Evolutionary conservation across 2,113 vertebrate genomes (phyloP), one percentile per base, ranked within the genome.

Genomic region (Monopterus albus): DNA sequence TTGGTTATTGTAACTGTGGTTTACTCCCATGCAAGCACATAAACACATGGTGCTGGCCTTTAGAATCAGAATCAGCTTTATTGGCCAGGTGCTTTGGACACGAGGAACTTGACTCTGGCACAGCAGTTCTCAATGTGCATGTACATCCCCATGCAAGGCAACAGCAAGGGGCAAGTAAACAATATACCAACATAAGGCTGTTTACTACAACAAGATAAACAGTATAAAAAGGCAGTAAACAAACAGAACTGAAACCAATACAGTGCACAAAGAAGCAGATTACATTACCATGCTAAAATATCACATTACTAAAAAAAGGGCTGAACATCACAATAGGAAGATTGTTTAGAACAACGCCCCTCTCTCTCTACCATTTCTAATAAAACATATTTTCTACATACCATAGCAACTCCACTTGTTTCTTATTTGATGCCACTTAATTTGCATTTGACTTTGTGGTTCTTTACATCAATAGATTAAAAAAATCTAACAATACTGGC

Each of bases 221-320:
- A n/a, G n/a, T n/a, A n/a, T n/a, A n/a, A n/a, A n/a, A n/a, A n/a
- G n/a, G n/a, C n/a, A n/a, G n/a, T n/a, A n/a, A n/a, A n/a, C n/a
- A n/a, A n/a, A n/a, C 11, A 75, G 85, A 85, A 90, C 74, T 49
- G 40, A 87, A 90, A 87, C 72, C 83, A 52, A 62, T 5, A 23
- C 23, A 0, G 6, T 25, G 56, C 74, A 89, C 86, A 88, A 88
- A 82, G 70, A 33, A 20, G 29, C 51, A 72, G 64, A 61, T 82
- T 67, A 21, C 11, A 45, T 87, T 81, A 74, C 82, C 3, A 12
- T 20, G 11, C 49, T 13, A 47, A 52, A 70, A 57, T 74, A 80
- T 68, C 39, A 46, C 3, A 60, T 81, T 58, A 40, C 55, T 25
- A 43, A 76, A 76, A 71, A 70, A 74, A 56, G 29, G 28, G 20